Evolutionary conservation across 2,797 vertebrate species (phyloP), one percentile per base, ranked within the genome.

Genomic region (Onychomys leucogaster): DNA sequence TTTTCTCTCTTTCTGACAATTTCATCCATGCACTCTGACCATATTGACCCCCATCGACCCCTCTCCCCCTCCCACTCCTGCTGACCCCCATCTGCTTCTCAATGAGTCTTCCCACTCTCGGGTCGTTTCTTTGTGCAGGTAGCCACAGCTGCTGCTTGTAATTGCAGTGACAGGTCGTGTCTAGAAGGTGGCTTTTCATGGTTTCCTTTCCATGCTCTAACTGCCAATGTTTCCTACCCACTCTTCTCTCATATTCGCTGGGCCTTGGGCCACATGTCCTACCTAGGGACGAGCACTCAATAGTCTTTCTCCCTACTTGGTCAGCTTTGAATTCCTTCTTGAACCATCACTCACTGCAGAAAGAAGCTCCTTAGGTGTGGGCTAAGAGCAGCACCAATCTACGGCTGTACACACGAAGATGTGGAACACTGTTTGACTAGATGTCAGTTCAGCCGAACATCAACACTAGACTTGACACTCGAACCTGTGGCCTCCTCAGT

Each of bases 71-170:
- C 21, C 49, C 52, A 81, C 2, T 17, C 29, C n/a, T 2, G 1
- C 9, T 13, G 16, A 29, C 14, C 67, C 21, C 52, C 67, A 21
- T 16, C 85, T 29, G 43, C n/a, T 19, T 41, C 67, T 71, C 34
- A 29, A 17, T 8, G 19, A 6, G 25, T 55, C 34, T 13, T 69
- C 46, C 21, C 8, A 25, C 23, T 57, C 65, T 1, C 0, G 0
- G n/a, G 23, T 41, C 65, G 25, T 81, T 37, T 81, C 78, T 71
- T 55, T 37, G 27, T 11, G n/a, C 2, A 87, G 84, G 23, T 27
- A 71, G 7, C 34, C 21, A 55, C n/a, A 12, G 49, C 49, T 87
- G 49, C 23, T 29, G 23, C 29, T 87, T 52, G 17, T 57, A 23
- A 37, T 55, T 6, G 8, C 67, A 12, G 37, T 6, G n/a, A 37